These are phyloP conservation scores for Stichopus horrens DNA, from an alignment of 53 echinoderm and acorn worm species.

Conservation along the genomic window DNA sequence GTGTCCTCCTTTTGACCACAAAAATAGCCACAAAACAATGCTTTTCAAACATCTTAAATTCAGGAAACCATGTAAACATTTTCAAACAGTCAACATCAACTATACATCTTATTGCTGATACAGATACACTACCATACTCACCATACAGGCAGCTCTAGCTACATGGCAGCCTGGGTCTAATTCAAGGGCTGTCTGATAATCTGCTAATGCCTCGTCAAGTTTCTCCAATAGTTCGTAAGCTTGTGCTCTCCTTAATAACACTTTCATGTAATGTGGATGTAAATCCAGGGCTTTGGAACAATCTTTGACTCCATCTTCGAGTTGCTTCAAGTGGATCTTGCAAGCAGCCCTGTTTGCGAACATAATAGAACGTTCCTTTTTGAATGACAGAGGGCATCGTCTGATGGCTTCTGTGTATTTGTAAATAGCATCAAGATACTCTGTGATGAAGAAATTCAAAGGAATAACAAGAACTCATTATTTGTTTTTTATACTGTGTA, in stretches of 20 bases:
- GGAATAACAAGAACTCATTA: too few relatives aligned
- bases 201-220: conserved; percentile 81
- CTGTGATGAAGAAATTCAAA: conserved; percentile 42
- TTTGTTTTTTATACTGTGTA: too few relatives aligned
- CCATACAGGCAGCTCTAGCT: conserved; percentile 91
- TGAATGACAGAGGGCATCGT: conserved; percentile 76
- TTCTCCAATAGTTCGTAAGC: conserved; percentile 87
- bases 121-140: conserved; percentile 36
- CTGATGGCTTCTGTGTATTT: conserved; percentile 71
- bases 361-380: conserved; percentile 97
- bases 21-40: too few relatives aligned
- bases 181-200: conserved; percentile 80
- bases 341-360: conserved; percentile 95
- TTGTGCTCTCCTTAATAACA: conserved; percentile 76
- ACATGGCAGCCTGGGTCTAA: conserved; percentile 80
- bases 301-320: conserved; percentile 76
- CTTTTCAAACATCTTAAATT: too few relatives aligned
- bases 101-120: too few relatives aligned
- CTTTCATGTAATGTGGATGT: conserved; percentile 82
- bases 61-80: too few relatives aligned
- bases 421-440: conserved; percentile 78
- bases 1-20: too few relatives aligned
- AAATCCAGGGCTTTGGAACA: conserved; percentile 85
- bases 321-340: conserved; percentile 66
- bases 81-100: too few relatives aligned